Conservation (phyloP, 2,888 invertebrate genomes). For the Tillus elongatus region DNA sequence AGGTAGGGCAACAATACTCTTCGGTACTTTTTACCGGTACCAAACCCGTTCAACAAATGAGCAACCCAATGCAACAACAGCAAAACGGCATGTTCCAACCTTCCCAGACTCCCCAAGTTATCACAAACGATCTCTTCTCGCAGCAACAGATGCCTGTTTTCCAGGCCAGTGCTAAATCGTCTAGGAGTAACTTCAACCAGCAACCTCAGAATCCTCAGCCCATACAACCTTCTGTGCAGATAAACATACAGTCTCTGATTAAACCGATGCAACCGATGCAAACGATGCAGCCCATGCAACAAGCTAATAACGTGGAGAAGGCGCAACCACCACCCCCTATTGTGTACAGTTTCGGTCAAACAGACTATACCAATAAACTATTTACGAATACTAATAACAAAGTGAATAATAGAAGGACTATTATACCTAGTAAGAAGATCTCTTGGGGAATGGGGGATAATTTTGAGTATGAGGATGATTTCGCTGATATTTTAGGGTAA, state of each 20-base stretch:
- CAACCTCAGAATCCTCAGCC: conserved; percentile 9
- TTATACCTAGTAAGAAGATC: conserved; percentile 27
- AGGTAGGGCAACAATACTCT: conserved; percentile 35
- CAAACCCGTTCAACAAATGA: neutral
- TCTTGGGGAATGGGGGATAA: conserved; percentile 34
- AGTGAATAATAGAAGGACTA: conserved; percentile 16
- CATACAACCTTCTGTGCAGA: conserved; percentile 37
- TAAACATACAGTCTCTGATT: conserved; percentile 38
- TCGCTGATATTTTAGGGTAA: conserved; percentile 67
- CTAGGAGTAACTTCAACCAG: conserved; percentile 21
- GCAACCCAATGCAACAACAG: conserved; percentile 8
- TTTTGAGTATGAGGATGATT: conserved; percentile 49
- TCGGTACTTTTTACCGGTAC: conserved; percentile 23
- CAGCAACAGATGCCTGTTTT: neutral
- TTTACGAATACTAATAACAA: conserved; percentile 33
- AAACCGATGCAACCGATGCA: conserved; percentile 36
- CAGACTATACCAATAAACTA: conserved; percentile 35
- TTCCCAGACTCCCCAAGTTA: conserved; percentile 7
- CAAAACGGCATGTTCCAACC: too few species aligned
- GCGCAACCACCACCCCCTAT: conserved; percentile 38
- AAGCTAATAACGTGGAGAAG: conserved; percentile 26
- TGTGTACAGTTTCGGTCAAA: conserved; percentile 39
- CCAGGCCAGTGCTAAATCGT: conserved; percentile 20
- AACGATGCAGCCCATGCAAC: too few species aligned
- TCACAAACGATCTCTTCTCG: conserved; percentile 11